Evolutionary conservation across 1,140 invertebrate genomes (phyloP), one percentile per base, ranked within the genome.

Genomic region (Lucilia sericata): DNA sequence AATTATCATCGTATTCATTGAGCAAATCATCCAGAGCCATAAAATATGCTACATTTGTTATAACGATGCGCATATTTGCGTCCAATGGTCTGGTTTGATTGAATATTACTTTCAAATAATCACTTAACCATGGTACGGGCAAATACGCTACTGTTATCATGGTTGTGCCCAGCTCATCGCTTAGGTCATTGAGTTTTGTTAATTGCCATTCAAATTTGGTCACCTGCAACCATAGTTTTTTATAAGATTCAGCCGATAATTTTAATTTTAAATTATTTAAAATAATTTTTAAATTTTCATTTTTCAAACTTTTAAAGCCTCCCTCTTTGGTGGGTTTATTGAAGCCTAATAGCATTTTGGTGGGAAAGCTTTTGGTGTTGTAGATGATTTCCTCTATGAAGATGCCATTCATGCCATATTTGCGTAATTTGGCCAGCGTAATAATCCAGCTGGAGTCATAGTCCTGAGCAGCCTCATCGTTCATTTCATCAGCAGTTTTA

Each of bases 371-470:
- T 0, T 25, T 2, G 1, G 75, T 55, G 2, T 81, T 85, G 2
- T 9, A 2, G 0, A 86, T 47, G 0, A 65, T 0, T 0, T 85
- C 30, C 9, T 47, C 42, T 12, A 90, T 75, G 2, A 90, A n/a
- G 0, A 86, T 85, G 14, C 88, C 87, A 5, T 74, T 83, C 10
- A 90, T 10, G 0, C 89, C 87, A 21, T 85, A 90, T 10, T 84
- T 85, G 5, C 85, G 85, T n/a, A 90, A 81, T 2, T 82, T 75
- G 0, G 85, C 89, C 86, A 90, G 34, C 0, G 88, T 88, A 0
- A 86, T 83, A 81, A 88, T 47, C 89, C 89, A 90, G 7, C 86
- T 80, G 30, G 88, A 89, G 3, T 86, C 19, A 9, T 70, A 3
- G 19, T 25, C n/a, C n/a, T 70, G n/a, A 70, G 55, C 65, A 21